Base-by-base conservation (phyloP, 92 coral and sea anemone genomes). In the Zoanthus solanderi region DNA sequence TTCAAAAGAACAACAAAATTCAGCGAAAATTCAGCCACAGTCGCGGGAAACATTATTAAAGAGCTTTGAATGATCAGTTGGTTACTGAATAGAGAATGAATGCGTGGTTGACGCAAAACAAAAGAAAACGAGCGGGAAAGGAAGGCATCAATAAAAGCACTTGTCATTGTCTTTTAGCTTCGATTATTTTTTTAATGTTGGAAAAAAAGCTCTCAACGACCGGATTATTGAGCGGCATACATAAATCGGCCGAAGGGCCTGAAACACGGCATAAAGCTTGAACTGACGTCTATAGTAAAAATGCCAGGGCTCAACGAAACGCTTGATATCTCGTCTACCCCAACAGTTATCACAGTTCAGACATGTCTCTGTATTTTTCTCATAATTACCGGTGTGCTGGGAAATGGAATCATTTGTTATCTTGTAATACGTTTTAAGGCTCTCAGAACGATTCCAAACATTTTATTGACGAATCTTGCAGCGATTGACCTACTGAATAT, bases 361-460 rank as follows among this genome's bases (percentile, higher is more conserved):
- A 37, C 42, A 37, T 37, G 42, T 37, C 3, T 37, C 2, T 75
- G 60, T 8, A 58, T 75, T 18, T 14, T 75, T 11, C 58, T 75
- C 37, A 45, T 75, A 17, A 10, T 48, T 30, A 13, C 37, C 17
- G 29, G 58, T 75, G 79, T 75, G 31, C 6, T 28, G 23, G 79
- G 79, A 1, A 75, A 47, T 75, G 79, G 79, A 4, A 52, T 17
- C 31, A 50, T 75, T 52, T 75, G 58, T 17, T 75, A 46, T 48
- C 8, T 75, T 1, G 31, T 75, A 0, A 2, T 75, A 75, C 37
- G 79, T 18, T 37, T 37, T 37, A 37, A 37, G 4, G 42, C 42
- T 37, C 42, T 37, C 42, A 37, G 42, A 37, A 37, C 50, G 18
- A 46, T 75, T 75, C 60, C 79, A 0, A 75, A 75, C 52, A 75